Evolutionary conservation across 2,113 vertebrate genomes (phyloP).

Genomic region (Scortum barcoo): DNA sequence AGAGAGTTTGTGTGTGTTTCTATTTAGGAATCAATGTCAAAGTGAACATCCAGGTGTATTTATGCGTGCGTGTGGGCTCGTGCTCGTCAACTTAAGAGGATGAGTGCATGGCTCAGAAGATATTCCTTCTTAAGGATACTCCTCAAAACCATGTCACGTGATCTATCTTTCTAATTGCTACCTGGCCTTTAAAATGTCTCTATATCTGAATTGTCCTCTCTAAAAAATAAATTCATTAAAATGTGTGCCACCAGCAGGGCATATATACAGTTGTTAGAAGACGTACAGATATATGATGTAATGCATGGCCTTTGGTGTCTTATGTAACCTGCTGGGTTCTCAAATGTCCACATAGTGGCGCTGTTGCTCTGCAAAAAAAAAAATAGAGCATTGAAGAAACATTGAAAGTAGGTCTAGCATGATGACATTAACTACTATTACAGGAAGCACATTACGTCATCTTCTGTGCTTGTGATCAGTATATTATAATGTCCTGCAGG

Average conservation of each 20-base stretch:
- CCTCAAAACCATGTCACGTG: background rate
- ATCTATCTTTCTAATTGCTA: too few relatives aligned
- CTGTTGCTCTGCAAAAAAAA: conserved; percentile 69
- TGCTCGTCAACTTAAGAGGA: background rate
- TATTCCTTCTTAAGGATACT: background rate
- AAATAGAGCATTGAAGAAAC: background rate
- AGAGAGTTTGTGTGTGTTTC: background rate
- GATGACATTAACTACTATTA: conserved; percentile 70
- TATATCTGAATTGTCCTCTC: background rate
- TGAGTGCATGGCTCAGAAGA: background rate
- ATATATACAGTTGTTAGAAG: background rate
- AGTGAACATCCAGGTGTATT: background rate
- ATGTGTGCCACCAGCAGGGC: too few relatives aligned
- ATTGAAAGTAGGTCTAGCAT: conserved; percentile 56
- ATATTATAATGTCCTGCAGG: conserved; percentile 21
- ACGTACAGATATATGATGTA: conserved; percentile 62
- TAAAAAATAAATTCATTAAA: too few relatives aligned
- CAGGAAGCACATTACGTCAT: conserved; percentile 79
- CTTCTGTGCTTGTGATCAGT: conserved; percentile 41
- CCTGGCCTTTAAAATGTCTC: background rate
- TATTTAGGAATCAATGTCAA: background rate
- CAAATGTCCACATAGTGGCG: conserved; percentile 73
- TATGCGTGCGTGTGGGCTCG: background rate
- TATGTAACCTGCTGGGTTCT: conserved; percentile 65
- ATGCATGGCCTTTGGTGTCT: conserved; percentile 55